Base-by-base conservation (phyloP, 2,113 vertebrate genomes). In the Ptilonorhynchus violaceus region DNA sequence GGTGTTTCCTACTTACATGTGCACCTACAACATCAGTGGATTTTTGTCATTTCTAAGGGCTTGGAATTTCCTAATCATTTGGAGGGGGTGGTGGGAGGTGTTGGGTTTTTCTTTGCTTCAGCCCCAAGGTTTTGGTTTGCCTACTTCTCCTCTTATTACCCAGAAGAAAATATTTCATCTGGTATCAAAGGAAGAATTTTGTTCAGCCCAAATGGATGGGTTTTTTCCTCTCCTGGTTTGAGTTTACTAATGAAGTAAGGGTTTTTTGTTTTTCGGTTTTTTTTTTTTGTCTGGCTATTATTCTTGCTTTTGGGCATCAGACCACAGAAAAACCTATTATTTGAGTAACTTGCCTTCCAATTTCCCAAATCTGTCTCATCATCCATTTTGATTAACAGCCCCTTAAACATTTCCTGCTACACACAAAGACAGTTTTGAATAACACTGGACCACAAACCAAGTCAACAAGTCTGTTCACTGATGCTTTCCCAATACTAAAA, bases 21-120 rank as follows among this genome's bases (percentile, higher is more conserved):
- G 5, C 27, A 44, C 5, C 17, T 73, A 44, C 22, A 79, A 8
- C 21, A 52, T 60, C 28, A 42, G 19, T 11, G 22, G 25, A 39
- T 49, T 82, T 60, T 50, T 35, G 8, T n/a, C 1, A 37, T 74
- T 91, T 86, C 31, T 35, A 80, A 53, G 33, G 21, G 44, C 27
- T 66, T 91, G 64, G 56, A 69, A 59, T 52, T 77, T 55, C 33
- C 30, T 63, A 31, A 30, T 77, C n/a, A 24, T 78, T 22, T 49
- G 3, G 13, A 42, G 41, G 1, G 7, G 15, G 19, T 33, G 22
- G 11, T 25, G 6, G 20, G 2, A 24, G 33, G 41, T 0, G 0
- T 15, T 66, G 42, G 13, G 22, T 82, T 87, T 72, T 56, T 25
- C 8, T 79, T 79, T 63, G 42, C 35, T 56, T 79, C 52, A 62